phyloP scores from a whole-genome alignment of 2,888 invertebrate genomes.

The Sarcophaga rosellei region DNA sequence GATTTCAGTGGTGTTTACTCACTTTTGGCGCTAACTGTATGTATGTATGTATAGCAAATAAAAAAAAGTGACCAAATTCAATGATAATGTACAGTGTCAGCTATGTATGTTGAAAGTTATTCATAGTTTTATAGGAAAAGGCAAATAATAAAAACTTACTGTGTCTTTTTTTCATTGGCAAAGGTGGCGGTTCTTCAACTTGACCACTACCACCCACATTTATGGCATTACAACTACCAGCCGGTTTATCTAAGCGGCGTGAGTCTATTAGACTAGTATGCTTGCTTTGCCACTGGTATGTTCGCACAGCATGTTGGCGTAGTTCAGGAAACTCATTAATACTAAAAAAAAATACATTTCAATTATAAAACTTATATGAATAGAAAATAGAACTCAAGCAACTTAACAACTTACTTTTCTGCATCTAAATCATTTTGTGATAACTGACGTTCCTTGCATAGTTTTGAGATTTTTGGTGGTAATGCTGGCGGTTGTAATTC shows the following conservation, averaged over 20 bases:
- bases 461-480: conserved; percentile 83
- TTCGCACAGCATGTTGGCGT: conserved; percentile 73
- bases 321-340: conserved; percentile 81
- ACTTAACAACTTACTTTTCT: conserved; percentile 78
- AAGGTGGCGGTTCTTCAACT: conserved; percentile 90
- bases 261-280: conserved; percentile 81
- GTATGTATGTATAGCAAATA: neutral
- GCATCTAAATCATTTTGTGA: conserved; percentile 86
- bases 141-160: conserved; percentile 86
- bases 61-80: neutral
- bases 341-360: conserved; percentile 52
- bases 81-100: conserved; percentile 62
- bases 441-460: conserved; percentile 83
- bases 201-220: conserved; percentile 74
- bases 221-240: conserved; percentile 72
- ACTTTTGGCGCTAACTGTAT: too few relatives aligned
- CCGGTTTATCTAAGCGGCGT: conserved; percentile 70
- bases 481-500: conserved; percentile 83
- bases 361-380: neutral
- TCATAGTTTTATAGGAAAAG: neutral
- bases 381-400: neutral
- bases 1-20: too few relatives aligned
- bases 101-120: conserved; percentile 6
- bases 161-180: conserved; percentile 96
- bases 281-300: conserved; percentile 80